phyloP scores from a whole-genome alignment of 1,140 invertebrate genomes.

The Drosophila triauraria region DNA sequence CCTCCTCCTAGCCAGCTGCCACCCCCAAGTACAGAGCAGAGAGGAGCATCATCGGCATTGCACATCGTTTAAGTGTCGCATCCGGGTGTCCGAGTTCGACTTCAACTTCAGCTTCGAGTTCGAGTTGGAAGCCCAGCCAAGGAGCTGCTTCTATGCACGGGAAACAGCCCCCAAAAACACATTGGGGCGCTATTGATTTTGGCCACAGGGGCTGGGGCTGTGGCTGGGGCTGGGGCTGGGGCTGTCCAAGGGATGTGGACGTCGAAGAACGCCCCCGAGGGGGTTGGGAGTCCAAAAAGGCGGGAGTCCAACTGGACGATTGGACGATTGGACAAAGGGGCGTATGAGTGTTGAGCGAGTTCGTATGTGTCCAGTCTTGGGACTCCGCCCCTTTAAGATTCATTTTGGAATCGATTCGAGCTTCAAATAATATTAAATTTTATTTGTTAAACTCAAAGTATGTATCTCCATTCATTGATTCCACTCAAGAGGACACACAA shows the following conservation, averaged over 20 bases:
- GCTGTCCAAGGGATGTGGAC: slow-evolving; percentile 11
- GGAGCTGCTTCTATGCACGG: too few species aligned
- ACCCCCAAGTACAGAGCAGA: too few species aligned
- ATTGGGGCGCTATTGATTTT: slow-evolving; percentile 75
- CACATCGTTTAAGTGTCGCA: slow-evolving; percentile 80
- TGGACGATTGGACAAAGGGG: slow-evolving; percentile 12
- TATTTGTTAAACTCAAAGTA: background rate
- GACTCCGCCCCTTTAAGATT: slow-evolving; percentile 2
- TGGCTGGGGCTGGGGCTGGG: background rate
- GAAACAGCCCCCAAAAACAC: slow-evolving; percentile 1
- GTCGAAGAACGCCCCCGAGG: too few species aligned
- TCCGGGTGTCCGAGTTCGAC: slow-evolving; percentile 65
- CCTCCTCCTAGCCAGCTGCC: background rate
- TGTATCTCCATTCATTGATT: slow-evolving; percentile 2
- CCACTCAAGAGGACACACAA: background rate
- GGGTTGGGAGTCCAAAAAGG: slow-evolving; percentile 1
- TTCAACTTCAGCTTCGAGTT: slow-evolving; percentile 27
- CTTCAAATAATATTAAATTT: background rate
- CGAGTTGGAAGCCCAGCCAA: background rate
- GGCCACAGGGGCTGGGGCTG: background rate
- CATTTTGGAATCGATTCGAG: too few species aligned
- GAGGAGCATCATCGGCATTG: slow-evolving; percentile 31
- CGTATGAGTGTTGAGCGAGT: background rate
- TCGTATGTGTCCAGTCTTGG: slow-evolving; percentile 2
- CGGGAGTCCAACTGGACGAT: slow-evolving; percentile 12